phyloP scores from a whole-genome alignment of 1,140 invertebrate species.

The Linepithema humile region DNA sequence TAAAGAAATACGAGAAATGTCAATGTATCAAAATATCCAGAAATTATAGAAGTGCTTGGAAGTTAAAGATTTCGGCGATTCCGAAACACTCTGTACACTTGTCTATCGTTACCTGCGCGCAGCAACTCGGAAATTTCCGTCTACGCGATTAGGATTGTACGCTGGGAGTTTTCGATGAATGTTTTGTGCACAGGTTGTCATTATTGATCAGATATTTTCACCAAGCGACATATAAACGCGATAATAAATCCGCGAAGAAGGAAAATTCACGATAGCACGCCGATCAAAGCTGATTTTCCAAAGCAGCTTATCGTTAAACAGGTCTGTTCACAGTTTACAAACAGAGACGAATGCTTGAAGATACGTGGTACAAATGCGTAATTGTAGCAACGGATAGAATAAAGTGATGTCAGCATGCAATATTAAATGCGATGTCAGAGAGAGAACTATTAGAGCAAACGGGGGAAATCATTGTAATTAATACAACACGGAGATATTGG shows the following conservation, averaged over 20 bases:
- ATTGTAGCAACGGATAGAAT: background rate
- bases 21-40: too few species aligned
- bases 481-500: background rate
- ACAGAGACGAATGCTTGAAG: background rate
- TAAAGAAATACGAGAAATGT: too few species aligned
- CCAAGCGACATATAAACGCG: background rate
- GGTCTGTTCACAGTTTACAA: slow-evolving; percentile 5
- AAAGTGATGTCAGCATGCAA: background rate
- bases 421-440: background rate
- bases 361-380: background rate
- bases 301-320: background rate
- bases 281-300: background rate
- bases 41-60: background rate
- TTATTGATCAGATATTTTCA: background rate
- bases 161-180: background rate
- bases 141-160: background rate
- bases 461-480: background rate
- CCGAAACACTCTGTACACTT: background rate
- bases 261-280: background rate
- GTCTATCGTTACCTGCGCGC: background rate
- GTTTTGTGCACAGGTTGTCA: background rate
- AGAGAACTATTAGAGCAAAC: background rate
- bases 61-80: background rate
- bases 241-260: background rate
- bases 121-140: slow-evolving; percentile 23